Conservation (phyloP, 2,113 vertebrate genomes). For the Acanthochromis polyacanthus region DNA sequence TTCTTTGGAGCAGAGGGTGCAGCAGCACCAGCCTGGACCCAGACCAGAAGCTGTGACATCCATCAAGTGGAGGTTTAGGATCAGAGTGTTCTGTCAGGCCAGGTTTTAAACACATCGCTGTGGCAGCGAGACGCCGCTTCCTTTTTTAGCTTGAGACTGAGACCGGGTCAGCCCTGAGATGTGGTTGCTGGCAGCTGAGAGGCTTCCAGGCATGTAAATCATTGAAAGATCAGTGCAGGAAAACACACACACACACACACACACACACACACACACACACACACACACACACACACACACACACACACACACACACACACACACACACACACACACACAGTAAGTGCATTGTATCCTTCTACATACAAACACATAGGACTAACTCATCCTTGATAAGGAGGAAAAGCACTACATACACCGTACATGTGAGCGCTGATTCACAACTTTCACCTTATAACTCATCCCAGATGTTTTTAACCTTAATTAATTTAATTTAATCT, state of each 20-base stretch:
- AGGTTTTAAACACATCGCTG: slow-evolving; percentile 63
- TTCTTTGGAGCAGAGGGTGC: slow-evolving; percentile 6
- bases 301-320: slow-evolving; percentile 31
- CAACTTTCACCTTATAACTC: not conserved
- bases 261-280: slow-evolving; percentile 13
- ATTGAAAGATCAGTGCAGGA: slow-evolving; percentile 44
- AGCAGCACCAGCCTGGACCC: slow-evolving; percentile 20
- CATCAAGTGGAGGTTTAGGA: slow-evolving; percentile 53
- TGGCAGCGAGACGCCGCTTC: slow-evolving; percentile 57
- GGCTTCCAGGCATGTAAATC: slow-evolving; percentile 68
- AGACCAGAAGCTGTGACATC: slow-evolving; percentile 41
- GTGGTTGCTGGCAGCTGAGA: slow-evolving; percentile 58
- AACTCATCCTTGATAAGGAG: slow-evolving; percentile 24
- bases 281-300: slow-evolving; percentile 6
- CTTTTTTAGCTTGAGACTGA: slow-evolving; percentile 75
- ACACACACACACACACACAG: not conserved
- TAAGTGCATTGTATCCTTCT: slow-evolving; percentile 28
- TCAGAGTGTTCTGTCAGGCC: slow-evolving; percentile 55
- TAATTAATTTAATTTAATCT: too few species aligned
- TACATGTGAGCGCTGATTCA: not conserved
- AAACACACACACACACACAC: slow-evolving; percentile 38
- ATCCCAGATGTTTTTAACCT: not conserved
- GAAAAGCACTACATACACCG: not conserved
- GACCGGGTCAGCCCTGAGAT: slow-evolving; percentile 61
- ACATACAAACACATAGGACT: slow-evolving; percentile 5